Evolutionary conservation across 2,888 invertebrate species (phyloP), one percentile per base, ranked within the genome.

Genomic region (Palloptera scutellata): DNA sequence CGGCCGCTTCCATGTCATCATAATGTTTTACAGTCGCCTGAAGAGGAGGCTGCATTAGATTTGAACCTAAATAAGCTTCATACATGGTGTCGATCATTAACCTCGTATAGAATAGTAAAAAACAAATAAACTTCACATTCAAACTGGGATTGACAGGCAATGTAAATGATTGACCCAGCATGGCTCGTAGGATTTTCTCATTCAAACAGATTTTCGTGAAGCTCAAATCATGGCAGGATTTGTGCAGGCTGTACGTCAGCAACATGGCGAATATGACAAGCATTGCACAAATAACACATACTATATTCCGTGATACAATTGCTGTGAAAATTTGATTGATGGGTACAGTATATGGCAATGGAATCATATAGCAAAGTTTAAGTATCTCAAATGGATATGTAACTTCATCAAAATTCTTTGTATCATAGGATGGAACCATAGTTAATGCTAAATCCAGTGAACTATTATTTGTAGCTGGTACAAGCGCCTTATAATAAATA

Each of bases 151-250:
- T 19, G 0, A 54, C 30, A 0, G 75, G 67, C 30, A 79, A 61
- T 0, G 61, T 42, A 62, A 79, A 76, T 0, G 78, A 52, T 48
- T 81, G 81, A 1, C 67, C 69, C 8, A 80, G 30, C 1, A 76
- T 60, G n/a, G 75, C 77, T 1, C 79, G 69, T 4, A 82, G 53
- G 0, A 76, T 71, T 40, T 74, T 69, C 48, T 78, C 75, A 5
- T 72, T 64, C 5, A 74, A 11, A 5, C 57, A 58, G 6, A 64
- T n/a, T 11, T 64, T 58, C n/a, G n/a, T n/a, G n/a, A n/a, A n/a
- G n/a, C n/a, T n/a, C n/a, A n/a, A n/a, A n/a, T n/a, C n/a, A n/a
- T n/a, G n/a, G n/a, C n/a, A n/a, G n/a, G n/a, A n/a, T n/a, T n/a
- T n/a, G n/a, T n/a, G n/a, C n/a, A n/a, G n/a, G n/a, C n/a, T n/a